Conservation (phyloP, 2,113 vertebrate species). For the Oreocharis arfaki region DNA sequence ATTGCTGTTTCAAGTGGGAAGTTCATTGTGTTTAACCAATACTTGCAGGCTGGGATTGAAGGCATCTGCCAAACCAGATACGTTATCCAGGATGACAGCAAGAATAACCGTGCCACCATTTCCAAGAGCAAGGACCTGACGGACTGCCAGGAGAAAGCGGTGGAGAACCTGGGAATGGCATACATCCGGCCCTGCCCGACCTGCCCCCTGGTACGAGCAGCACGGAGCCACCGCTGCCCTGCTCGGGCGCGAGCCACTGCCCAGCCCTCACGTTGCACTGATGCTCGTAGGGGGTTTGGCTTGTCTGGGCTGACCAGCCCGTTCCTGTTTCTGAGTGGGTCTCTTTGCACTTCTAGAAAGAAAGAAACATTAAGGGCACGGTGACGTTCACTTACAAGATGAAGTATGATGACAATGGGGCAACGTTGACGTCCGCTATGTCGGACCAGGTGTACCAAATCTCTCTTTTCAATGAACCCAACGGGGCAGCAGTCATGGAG, state of each 20-base stretch:
- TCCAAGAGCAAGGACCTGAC: conserved; percentile 81
- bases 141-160: conserved; percentile 76
- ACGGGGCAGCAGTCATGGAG: conserved; percentile 70
- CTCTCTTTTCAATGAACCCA: conserved; percentile 74
- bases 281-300: background rate
- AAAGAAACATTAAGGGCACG: conserved; percentile 72
- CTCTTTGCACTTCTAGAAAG: conserved; percentile 55
- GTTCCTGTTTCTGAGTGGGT: background rate
- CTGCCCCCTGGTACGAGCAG: conserved; percentile 64
- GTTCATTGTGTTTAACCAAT: background rate
- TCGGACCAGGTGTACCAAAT: conserved; percentile 78
- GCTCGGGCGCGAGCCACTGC: background rate
- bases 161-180: conserved; percentile 73
- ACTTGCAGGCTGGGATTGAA: conserved; percentile 68
- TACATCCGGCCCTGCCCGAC: conserved; percentile 72
- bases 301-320: background rate
- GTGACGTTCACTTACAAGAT: conserved; percentile 74
- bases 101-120: conserved; percentile 64
- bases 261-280: background rate
- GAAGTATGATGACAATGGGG: conserved; percentile 59
- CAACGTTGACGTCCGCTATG: conserved; percentile 61
- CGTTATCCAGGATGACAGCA: conserved; percentile 74
- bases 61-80: conserved; percentile 85
- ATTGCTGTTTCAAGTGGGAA: background rate
- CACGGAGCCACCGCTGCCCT: fast-evolving